Evolutionary conservation across 2,113 vertebrate genomes (phyloP), one percentile per base, ranked within the genome.

Genomic region (Vidua chalybeata): DNA sequence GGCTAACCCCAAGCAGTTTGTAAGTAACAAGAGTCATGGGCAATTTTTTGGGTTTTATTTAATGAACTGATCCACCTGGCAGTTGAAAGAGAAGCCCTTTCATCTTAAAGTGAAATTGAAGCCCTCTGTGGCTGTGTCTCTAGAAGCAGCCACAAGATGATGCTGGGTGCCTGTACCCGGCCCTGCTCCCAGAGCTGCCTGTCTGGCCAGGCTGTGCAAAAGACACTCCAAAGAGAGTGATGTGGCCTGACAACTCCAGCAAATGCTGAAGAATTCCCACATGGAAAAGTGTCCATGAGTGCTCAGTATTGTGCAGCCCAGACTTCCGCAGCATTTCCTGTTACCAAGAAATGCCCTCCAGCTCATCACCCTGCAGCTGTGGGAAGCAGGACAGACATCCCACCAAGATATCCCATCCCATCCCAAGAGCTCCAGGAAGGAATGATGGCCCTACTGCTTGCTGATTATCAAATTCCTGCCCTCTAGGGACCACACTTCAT

Each of bases 401-500:
- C 48, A 55, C 13, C 33, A 30, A 0, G 0, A 12, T 0, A 49
- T 49, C 49, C 22, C 21, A 48, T 20, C 48, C 46, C 7, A 24
- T 46, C 45, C 48, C 45, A 68, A 68, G 43, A 71, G 39, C 39
- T 67, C 45, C 52, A 82, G 39, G 64, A 62, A 43, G 3, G 5
- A 66, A 45, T 27, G 8, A 59, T 43, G 66, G 27, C 43, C 43
- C 64, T 55, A 7, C 18, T 61, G 11, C 28, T 54, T 37, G 10
- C 37, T 79, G 66, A 9, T 19, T 28, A 45, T 30, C 16, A 30
- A 82, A 83, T 74, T 69, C 55, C 54, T 56, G 41, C 27, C 14
- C 49, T 85, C 27, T 82, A 68, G 15, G 35, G 49, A 30, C 45
- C 9, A 31, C 9, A 21, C 6, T 54, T 78, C 31, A 23, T 24